Evolutionary conservation across 2,797 vertebrate genomes (phyloP).

Genomic region (Platalea minor): DNA sequence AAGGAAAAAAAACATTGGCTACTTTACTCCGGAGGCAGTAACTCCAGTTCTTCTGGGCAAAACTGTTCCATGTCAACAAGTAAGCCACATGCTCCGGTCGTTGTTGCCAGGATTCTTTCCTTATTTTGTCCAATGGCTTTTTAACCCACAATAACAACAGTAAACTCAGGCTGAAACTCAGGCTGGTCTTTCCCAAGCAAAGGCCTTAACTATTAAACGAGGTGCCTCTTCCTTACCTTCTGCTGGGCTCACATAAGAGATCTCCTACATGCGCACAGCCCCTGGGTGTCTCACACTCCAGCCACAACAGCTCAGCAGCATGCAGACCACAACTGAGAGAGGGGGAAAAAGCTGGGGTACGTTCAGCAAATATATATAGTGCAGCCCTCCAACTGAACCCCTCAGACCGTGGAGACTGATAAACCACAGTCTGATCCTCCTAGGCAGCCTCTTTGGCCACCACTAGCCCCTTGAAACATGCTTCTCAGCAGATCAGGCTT

Average conservation of each 20-base stretch:
- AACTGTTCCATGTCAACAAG: not conserved
- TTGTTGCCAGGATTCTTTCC: too few relatives aligned
- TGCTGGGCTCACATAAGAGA: fast-evolving
- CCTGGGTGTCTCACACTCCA: not conserved
- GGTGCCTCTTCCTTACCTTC: not conserved
- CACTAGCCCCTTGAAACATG: too few relatives aligned
- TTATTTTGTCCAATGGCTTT: not conserved
- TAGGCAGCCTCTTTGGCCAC: not conserved
- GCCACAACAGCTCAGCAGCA: not conserved
- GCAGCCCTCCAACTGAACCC: not conserved
- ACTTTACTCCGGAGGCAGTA: not conserved
- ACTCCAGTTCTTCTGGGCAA: not conserved
- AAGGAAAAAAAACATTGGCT: fast-evolving
- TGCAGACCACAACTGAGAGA: fast-evolving
- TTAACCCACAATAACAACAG: not conserved
- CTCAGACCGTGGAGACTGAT: fast-evolving
- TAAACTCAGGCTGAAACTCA: not conserved
- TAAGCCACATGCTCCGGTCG: fast-evolving
- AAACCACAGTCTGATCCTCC: fast-evolving
- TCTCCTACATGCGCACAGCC: not conserved
- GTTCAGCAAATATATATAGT: not conserved
- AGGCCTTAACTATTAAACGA: not conserved
- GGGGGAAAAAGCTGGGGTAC: not conserved
- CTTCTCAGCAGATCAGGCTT: not conserved
- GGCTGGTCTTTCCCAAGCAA: not conserved